Percentiles rank a stretch among this genome's conserved stretches.
These are phyloP conservation scores for Tretioscincus oriximinensis DNA, from an alignment of 2,113 vertebrate genomes.

Conservation along the genomic window DNA sequence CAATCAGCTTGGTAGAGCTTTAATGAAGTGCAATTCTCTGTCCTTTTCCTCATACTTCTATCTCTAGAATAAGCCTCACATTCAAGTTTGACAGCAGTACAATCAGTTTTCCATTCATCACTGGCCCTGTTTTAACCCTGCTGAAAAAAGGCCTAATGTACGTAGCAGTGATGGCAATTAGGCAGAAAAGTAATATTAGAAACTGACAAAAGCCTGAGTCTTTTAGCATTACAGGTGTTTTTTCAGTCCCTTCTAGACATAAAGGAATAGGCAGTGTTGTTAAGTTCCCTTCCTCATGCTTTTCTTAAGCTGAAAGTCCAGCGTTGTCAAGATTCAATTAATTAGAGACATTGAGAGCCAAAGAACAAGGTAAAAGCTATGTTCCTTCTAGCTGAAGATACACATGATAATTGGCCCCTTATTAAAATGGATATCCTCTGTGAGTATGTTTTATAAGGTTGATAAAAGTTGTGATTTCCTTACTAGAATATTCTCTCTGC, in stretches of 20 bases:
- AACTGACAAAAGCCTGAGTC: conserved; percentile 96
- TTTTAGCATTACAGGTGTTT: conserved; percentile 92
- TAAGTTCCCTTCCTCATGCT: conserved; percentile 82
- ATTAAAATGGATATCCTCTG: conserved; percentile 82
- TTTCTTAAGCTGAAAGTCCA: conserved; percentile 83
- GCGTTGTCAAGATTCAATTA: conserved; percentile 84
- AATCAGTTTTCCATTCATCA: conserved; percentile 99
- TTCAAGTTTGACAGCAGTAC: conserved; percentile 99
- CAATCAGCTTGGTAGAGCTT: conserved; percentile 99
- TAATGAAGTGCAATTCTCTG: conserved; percentile 99
- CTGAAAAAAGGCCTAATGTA: conserved; percentile 93
- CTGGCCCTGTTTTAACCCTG: conserved; percentile 97
- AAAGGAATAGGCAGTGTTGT: conserved; percentile 84
- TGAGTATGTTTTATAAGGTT: conserved; percentile 81
- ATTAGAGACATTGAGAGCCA: conserved; percentile 83
- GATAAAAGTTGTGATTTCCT: conserved; percentile 82
- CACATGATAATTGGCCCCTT: conserved; percentile 83
- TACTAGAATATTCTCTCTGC: conserved; percentile 73
- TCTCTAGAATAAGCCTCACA: conserved; percentile 97
- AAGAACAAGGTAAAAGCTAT: conserved; percentile 83
- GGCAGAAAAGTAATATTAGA: conserved; percentile 96
- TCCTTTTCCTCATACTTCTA: conserved; percentile 92
- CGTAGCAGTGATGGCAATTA: conserved; percentile 95
- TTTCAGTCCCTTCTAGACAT: conserved; percentile 75
- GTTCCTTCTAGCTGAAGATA: conserved; percentile 81